Percentiles rank a stretch among this genome's conserved stretches.
phyloP scores from a whole-genome alignment of 2,113 vertebrate genomes.

The Cacatua alba region DNA sequence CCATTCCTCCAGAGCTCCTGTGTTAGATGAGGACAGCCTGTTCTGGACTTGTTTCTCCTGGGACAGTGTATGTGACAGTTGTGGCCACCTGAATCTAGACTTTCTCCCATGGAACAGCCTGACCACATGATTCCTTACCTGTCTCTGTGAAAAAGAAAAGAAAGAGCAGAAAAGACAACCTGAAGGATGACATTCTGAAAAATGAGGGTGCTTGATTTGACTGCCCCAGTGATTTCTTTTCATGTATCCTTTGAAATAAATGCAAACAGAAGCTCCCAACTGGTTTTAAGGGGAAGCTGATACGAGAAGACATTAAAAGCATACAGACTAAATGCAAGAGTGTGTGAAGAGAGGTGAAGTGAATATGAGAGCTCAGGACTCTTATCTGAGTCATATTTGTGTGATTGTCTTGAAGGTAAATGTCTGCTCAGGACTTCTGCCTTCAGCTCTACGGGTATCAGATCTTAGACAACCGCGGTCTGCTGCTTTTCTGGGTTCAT shows the following conservation, averaged over 20 bases:
- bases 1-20: not conserved
- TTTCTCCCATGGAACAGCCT: not conserved
- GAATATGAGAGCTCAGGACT: not conserved
- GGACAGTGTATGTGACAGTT: not conserved
- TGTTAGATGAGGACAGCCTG: not conserved
- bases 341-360: not conserved
- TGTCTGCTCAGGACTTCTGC: not conserved
- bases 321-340: not conserved
- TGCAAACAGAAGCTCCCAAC: not conserved
- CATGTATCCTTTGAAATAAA: not conserved
- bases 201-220: not conserved
- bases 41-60: not conserved
- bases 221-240: not conserved
- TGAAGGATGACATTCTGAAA: not conserved
- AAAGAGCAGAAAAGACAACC: not conserved
- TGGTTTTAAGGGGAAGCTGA: not conserved
- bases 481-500: not conserved
- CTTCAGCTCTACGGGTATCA: not conserved
- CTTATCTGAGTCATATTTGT: not conserved
- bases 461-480: fast-evolving
- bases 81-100: not conserved
- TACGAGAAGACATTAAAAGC: not conserved
- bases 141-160: not conserved
- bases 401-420: not conserved
- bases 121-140: not conserved